Base-by-base conservation (phyloP, 2,797 vertebrate genomes). In the Australoheros facetus region DNA sequence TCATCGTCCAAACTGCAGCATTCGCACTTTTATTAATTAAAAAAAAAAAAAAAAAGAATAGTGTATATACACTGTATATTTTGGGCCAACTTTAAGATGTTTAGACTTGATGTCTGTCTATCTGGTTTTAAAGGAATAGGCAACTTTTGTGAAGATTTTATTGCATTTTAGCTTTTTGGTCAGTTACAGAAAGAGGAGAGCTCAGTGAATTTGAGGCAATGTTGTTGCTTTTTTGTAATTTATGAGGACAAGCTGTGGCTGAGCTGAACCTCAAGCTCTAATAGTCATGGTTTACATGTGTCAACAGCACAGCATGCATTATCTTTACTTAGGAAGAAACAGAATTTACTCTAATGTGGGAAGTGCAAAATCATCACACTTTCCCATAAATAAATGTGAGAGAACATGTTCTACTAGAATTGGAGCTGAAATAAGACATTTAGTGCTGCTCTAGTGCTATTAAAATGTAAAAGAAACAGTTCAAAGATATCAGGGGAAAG, bases 291-390 rank as follows among this genome's bases (percentile, higher is more conserved):
- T 69, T 51, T 69, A 69, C 17, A 30, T 30, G 42, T 69, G 42
- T 48, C 10, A 70, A 54, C 10, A 79, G 30, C 6, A 1, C 13
- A 62, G 37, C 54, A 21, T 17, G 6, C 19, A 82, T 80, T 66
- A 17, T 21, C 17, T 73, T 58, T 54, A 59, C 56, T 34, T 45
- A 26, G 54, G 51, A 70, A 28, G 34, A 56, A 69, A 78, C 51
- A 16, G 32, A 56, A 34, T 69, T 56, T 13, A 14, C 13, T 54
- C 19, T 13, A n/a, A 2, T 3, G 48, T 56, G 14, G 55, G 66
- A 75, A 30, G 17, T 58, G 60, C 32, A 73, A 34, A 77, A 74
- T 56, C 32, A 57, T 39, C 59, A 16, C 78, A 53, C 28, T 21
- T 58, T 16, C 37, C 16, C 48, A 14, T 37, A 59, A 72, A 84